Evolutionary conservation across 2,113 vertebrate genomes (phyloP), one percentile per base, ranked within the genome.

Genomic region (Zosterops borbonicus): DNA sequence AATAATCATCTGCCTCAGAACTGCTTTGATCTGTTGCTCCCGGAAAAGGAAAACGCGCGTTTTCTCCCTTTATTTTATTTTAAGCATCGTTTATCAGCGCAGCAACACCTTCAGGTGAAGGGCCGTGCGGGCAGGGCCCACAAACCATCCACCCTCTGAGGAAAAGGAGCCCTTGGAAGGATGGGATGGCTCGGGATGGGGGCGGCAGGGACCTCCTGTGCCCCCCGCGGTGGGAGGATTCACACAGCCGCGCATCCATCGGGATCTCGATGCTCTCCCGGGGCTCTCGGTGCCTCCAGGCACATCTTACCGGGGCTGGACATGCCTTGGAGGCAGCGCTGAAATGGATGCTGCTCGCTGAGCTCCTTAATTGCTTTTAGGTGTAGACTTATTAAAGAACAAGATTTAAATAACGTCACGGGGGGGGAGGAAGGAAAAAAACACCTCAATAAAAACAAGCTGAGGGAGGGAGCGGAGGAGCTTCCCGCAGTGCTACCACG

Each of bases 301-400:
- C 41, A 71, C 44, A 9, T 37, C 18, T 92, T 88, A 69, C 84
- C 58, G 9, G 37, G 8, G 50, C 87, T 87, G 96, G 95, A 52
- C 49, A 35, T 14, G 69, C 95, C 89, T 83, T 71, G 42, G 65
- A 83, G 70, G 81, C 81, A 8, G 77, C 20, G 31, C 75, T 64
- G 87, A 64, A 82, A 91, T 74, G 12, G 84, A 78, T 92, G 93
- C 94, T 97, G 93, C 89, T 96, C 93, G 77, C 93, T 91, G 95
- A 97, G 82, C 93, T 94, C 93, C 84, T 95, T 95, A 95, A 97
- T 96, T 97, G 93, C 89, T 96, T 95, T 87, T 95, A 85, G 78
- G 76, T 91, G 94, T 87, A 62, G 74, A 69, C 39, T 94, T 97
- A 95, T 96, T 95, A 95, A 87, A 75, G 84, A 94, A 75, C 50